Base-by-base conservation (phyloP, 2,888 invertebrate species). In the Heliconius charithonia region DNA sequence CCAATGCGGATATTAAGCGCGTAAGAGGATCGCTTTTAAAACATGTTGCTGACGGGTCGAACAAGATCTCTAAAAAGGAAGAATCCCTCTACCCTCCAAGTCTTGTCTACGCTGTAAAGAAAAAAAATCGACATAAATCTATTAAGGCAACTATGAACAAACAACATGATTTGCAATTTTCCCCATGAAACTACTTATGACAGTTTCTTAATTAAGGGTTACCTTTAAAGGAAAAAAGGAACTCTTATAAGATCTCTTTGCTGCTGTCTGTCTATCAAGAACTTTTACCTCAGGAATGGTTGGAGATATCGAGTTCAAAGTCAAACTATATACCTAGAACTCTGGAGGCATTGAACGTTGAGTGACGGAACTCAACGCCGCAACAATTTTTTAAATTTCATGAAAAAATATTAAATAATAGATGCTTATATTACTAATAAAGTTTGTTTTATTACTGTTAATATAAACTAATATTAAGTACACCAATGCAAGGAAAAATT, bases 1-100 rank as follows among this genome's bases (percentile, higher is more conserved):
- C 77, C 79, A 76, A 78, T 81, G 79, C 83, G 83, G 83, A 83
- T 83, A 82, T 82, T 81, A 82, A 79, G 77, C 79, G 81, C 75
- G 77, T 82, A 77, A 76, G 78, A 72, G 77, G 80, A 80, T 77
- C 81, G 79, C 76, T 72, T 76, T 77, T 77, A 79, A 67, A 77
- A 65, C 65, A 78, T 76, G 77, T 70, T 75, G 76, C 59, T 79
- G 79, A 79, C 67, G 73, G 73, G 76, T 71, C 67, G 45, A 76
- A 76, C 19, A 66, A 32, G 72, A 13, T 71, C 37, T 72, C 59
- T 59, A 16, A 72, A n/a, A 37, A 37, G 59, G 19, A 37, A 62
- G 32, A 59, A 25, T 59, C 72, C 32, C 32, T 32, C 56, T 72
- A 72, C 37, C 32, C 37, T n/a, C 32, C 67, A 22, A 41, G 69